A percentile compares a stretch with the other conserved stretches of the same genome.
phyloP scores from a whole-genome alignment of 2,797 vertebrate genomes.

The Diceros bicornis region DNA sequence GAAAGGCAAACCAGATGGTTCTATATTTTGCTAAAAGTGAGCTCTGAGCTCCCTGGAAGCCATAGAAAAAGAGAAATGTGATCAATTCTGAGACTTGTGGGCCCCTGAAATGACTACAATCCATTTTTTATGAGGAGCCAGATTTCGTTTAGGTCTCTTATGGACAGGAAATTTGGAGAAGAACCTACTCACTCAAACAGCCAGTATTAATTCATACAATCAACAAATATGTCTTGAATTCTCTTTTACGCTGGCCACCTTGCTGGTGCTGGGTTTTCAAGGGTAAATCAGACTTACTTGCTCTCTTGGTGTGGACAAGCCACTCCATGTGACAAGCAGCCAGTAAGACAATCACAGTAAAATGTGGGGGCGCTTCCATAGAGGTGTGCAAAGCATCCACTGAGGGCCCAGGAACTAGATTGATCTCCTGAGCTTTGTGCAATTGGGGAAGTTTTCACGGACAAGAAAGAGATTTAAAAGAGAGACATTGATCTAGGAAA shows the following conservation, averaged over 20 bases:
- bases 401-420: fast-evolving
- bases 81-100: background rate
- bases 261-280: background rate
- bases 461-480: background rate
- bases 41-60: background rate
- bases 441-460: fast-evolving
- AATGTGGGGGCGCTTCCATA: fast-evolving
- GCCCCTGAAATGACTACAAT: background rate
- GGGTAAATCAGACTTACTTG: background rate
- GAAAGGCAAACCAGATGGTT: background rate
- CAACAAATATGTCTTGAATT: background rate
- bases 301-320: background rate
- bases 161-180: background rate
- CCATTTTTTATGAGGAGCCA: background rate
- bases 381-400: background rate
- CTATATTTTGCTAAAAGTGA: background rate
- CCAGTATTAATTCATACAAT: background rate
- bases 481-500: background rate
- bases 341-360: background rate
- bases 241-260: fast-evolving
- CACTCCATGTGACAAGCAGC: background rate
- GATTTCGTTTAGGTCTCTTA: background rate
- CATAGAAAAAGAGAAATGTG: background rate
- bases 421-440: background rate
- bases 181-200: background rate